Conservation (phyloP, 2,113 vertebrate genomes). For the Chloropsis hardwickii region DNA sequence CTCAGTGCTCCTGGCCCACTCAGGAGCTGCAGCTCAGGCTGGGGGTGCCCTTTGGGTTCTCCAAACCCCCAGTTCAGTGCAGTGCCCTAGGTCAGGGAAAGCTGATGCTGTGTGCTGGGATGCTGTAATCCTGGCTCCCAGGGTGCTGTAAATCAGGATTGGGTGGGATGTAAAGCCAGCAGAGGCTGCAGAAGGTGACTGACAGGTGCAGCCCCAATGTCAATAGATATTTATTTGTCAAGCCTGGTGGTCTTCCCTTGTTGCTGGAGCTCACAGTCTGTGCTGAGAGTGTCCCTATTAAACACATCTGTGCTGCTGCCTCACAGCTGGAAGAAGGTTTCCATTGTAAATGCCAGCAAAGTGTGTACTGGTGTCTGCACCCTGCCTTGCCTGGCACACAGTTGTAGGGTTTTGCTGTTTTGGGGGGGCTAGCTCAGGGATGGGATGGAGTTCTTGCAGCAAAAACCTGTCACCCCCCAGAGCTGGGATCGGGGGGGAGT, state of each 20-base stretch:
- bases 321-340: background rate
- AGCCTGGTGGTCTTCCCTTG: background rate
- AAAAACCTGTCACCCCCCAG: too few species aligned
- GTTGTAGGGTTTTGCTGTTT: too few species aligned
- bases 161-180: background rate
- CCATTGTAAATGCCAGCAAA: background rate
- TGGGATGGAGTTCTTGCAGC: too few species aligned
- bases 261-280: background rate
- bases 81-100: background rate
- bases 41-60: background rate
- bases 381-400: background rate
- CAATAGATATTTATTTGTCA: background rate
- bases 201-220: background rate
- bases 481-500: too few species aligned
- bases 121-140: background rate
- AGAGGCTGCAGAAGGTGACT: background rate
- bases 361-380: accelerated
- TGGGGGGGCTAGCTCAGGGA: too few species aligned
- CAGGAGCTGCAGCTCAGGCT: background rate
- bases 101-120: background rate
- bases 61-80: accelerated
- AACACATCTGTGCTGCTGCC: background rate
- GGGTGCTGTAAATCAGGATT: accelerated
- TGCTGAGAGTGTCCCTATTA: background rate
- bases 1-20: background rate